phyloP scores from a whole-genome alignment of 1,140 invertebrate genomes.

The Drosophila albomicans region DNA sequence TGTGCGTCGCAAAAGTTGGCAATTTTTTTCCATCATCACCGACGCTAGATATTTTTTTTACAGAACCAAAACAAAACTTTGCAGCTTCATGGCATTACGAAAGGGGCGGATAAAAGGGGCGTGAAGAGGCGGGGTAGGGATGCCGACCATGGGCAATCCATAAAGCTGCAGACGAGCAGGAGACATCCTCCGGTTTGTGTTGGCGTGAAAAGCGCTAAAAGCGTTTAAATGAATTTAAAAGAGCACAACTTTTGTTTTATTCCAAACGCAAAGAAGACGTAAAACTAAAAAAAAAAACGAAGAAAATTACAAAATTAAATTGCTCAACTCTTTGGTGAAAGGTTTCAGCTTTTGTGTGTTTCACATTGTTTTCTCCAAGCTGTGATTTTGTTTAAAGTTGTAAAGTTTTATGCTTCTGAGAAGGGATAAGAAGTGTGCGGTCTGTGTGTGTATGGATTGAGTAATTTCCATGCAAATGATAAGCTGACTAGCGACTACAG shows the following conservation, averaged over 20 bases:
- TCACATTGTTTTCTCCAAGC: conserved; percentile 55
- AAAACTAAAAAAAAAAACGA: not conserved
- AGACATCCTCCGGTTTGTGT: conserved; percentile 39
- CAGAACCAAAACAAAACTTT: conserved; percentile 51
- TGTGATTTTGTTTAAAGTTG: conserved; percentile 64
- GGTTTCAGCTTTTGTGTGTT: conserved; percentile 53
- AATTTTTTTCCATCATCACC: conserved; percentile 54
- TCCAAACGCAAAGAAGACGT: conserved; percentile 18
- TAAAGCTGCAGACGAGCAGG: conserved; percentile 49
- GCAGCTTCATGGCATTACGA: not conserved
- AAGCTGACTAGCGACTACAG: conserved; percentile 40
- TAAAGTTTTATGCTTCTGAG: conserved; percentile 37
- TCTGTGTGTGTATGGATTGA: conserved; percentile 31
- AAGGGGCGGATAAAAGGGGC: not conserved
- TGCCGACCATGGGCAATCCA: conserved; percentile 33
- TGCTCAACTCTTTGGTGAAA: conserved; percentile 34
- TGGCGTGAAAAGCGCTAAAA: conserved; percentile 76
- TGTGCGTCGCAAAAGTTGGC: conserved; percentile 57
- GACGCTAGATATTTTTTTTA: conserved; percentile 49
- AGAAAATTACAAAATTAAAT: conserved; percentile 11
- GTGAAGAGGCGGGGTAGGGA: not conserved
- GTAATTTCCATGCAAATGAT: conserved; percentile 73
- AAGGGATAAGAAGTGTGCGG: not conserved
- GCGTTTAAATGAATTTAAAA: conserved; percentile 79
- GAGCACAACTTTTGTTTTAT: conserved; percentile 67